Base-by-base conservation (phyloP, 2,888 invertebrate species). In the Cephalotes varians region DNA sequence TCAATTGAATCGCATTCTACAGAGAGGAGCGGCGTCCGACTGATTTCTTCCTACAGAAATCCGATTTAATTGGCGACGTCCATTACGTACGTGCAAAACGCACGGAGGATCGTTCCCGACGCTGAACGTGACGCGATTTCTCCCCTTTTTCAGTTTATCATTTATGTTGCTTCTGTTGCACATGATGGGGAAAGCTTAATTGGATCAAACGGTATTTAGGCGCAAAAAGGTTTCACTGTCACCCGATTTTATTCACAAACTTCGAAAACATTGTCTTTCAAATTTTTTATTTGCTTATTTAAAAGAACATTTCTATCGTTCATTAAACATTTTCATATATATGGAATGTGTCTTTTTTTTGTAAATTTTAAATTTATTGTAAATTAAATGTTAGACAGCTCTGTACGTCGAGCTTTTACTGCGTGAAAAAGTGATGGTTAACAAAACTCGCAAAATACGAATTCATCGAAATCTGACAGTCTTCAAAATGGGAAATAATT, bases 161-260 rank as follows among this genome's bases (percentile, higher is more conserved):
- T 65, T 64, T 56, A 7, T 44, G 54, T 21, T 73, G 58, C 62
- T 77, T 82, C 56, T 62, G 51, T 25, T 64, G 44, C 54, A 49
- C 62, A 37, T 21, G 37, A 60, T 28, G 21, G 58, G 64, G 49
- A 64, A 58, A 85, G 56, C 60, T 58, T 88, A 88, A 88, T 88
- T 83, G 81, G 86, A 88, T 88, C 81, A 84, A 85, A 80, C 81
- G 44, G 58, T 71, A 67, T 47, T 60, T 76, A 60, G 47, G 67
- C 25, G 56, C 18, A 28, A 34, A 79, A 79, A 79, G 44, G 44
- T 44, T 77, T 67, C 34, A 34, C 18, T 40, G 7, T 1, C n/a
- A 1, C 6, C 31, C 18, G 18, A 18, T 7, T 18, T 74, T 25
- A 37, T 25, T 51, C 51, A 12, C 47, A 51, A 62, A 10, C 25